phyloP scores from a whole-genome alignment of 2,888 invertebrate genomes.

The Idaea biselata region DNA sequence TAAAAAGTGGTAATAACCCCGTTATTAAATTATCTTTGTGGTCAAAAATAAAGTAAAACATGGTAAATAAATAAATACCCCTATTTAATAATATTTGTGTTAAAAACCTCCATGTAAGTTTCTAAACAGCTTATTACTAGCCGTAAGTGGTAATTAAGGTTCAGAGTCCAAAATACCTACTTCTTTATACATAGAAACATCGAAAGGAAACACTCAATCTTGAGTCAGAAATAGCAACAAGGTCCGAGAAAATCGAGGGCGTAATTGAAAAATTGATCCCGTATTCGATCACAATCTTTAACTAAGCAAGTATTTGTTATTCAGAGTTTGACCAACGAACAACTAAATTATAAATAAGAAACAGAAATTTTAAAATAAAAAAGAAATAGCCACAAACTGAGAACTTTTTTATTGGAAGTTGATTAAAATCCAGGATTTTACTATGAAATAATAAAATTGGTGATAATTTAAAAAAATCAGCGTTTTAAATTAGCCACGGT shows the following conservation, averaged over 20 bases:
- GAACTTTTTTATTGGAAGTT: too few relatives aligned
- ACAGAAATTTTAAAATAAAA: not conserved
- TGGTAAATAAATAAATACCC: too few relatives aligned
- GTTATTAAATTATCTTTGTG: too few relatives aligned
- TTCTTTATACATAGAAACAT: not conserved
- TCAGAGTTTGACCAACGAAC: constrained; percentile 2
- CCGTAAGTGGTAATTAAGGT: not conserved
- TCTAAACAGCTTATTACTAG: not conserved
- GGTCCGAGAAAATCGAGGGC: constrained; percentile 54
- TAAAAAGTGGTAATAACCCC: too few relatives aligned
- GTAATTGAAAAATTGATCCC: constrained; percentile 62
- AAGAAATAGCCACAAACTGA: not conserved
- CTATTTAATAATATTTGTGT: too few relatives aligned
- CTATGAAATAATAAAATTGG: not conserved
- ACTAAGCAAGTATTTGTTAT: constrained; percentile 11
- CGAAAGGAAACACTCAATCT: constrained; percentile 55
- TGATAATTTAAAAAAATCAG: not conserved
- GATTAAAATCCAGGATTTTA: not conserved
- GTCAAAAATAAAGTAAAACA: too few relatives aligned
- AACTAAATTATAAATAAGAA: not conserved
- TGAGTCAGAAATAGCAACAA: constrained; percentile 51
- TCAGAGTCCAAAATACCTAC: not conserved
- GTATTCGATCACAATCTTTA: constrained; percentile 29
- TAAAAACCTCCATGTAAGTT: too few relatives aligned
- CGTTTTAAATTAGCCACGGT: too few relatives aligned